phyloP scores from a whole-genome alignment of 1,140 invertebrate species.

The Leptopilina boulardi region DNA sequence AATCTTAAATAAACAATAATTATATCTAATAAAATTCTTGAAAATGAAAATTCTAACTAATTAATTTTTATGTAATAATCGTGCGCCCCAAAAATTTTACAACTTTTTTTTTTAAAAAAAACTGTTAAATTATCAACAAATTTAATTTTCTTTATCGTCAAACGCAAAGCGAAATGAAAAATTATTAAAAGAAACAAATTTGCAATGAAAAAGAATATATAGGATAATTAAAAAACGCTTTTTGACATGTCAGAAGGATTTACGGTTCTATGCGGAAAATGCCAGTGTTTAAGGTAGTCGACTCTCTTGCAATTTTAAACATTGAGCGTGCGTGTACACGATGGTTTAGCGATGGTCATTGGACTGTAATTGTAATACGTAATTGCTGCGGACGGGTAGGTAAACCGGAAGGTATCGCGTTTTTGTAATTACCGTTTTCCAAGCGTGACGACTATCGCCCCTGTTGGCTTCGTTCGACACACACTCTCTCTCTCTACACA shows the following conservation, averaged over 20 bases:
- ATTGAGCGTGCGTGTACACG: neutral
- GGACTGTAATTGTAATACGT: slow-evolving; percentile 22
- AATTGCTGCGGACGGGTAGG: slow-evolving; percentile 11
- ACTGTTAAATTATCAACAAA: too few relatives aligned
- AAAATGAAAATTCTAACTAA: too few relatives aligned
- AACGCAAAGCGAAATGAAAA: neutral
- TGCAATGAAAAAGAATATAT: neutral
- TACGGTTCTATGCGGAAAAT: neutral
- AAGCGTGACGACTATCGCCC: slow-evolving; percentile 11
- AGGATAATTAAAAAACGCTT: neutral
- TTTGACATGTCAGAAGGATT: too few relatives aligned
- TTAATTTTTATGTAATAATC: too few relatives aligned
- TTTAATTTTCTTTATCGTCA: too few relatives aligned
- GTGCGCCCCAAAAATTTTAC: too few relatives aligned
- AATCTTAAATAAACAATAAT: too few relatives aligned
- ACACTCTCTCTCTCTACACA: neutral
- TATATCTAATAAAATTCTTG: too few relatives aligned
- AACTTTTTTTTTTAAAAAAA: too few relatives aligned
- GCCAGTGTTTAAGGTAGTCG: neutral
- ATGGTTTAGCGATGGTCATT: slow-evolving; percentile 13
- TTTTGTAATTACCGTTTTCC: slow-evolving; percentile 30
- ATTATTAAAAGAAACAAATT: neutral
- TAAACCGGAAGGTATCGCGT: slow-evolving; percentile 17
- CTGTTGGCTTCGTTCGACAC: neutral
- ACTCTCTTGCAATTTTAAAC: slow-evolving; percentile 3